These are phyloP conservation scores for Hypomecis punctinalis DNA, from an alignment of 2,888 invertebrate species.

Conservation along the genomic window DNA sequence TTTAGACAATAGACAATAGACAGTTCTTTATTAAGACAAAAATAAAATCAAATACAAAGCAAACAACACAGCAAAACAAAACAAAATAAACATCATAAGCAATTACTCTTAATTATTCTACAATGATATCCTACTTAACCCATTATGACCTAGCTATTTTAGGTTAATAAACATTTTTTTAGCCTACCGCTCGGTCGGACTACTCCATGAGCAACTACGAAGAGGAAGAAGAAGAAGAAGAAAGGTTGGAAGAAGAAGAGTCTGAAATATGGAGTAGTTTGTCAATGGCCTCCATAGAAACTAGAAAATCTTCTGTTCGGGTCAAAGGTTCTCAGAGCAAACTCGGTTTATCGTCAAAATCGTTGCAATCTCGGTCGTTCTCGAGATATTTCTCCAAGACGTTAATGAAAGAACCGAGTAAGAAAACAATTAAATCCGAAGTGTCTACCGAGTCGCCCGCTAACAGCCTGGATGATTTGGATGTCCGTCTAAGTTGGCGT, in stretches of 20 bases:
- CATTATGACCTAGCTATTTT: too few species aligned
- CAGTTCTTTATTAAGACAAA: too few species aligned
- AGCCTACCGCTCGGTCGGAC: not conserved
- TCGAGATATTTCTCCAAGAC: conserved; percentile 56
- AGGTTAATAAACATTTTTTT: not conserved
- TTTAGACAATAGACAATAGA: too few species aligned
- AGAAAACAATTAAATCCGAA: conserved; percentile 42
- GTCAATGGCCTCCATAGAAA: conserved; percentile 42
- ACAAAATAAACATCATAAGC: too few species aligned
- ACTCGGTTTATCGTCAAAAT: conserved; percentile 37
- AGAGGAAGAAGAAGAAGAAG: conserved; percentile 46
- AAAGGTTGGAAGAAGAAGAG: conserved; percentile 45
- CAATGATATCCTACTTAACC: too few species aligned
- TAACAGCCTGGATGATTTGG: conserved; percentile 60
- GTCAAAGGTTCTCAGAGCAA: conserved; percentile 45
- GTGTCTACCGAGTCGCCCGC: conserved; percentile 41
- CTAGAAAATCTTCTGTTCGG: conserved; percentile 47
- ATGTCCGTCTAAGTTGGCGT: conserved; percentile 52
- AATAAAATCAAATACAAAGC: too few species aligned
- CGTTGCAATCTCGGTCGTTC: conserved; percentile 51
- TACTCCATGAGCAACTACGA: conserved; percentile 55
- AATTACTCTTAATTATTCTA: too few species aligned
- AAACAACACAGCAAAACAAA: too few species aligned
- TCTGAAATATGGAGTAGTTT: conserved; percentile 60
- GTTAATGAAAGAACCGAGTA: conserved; percentile 46